Evolutionary conservation across 2,888 invertebrate species (phyloP).

Genomic region (Trichopria drosophilae): DNA sequence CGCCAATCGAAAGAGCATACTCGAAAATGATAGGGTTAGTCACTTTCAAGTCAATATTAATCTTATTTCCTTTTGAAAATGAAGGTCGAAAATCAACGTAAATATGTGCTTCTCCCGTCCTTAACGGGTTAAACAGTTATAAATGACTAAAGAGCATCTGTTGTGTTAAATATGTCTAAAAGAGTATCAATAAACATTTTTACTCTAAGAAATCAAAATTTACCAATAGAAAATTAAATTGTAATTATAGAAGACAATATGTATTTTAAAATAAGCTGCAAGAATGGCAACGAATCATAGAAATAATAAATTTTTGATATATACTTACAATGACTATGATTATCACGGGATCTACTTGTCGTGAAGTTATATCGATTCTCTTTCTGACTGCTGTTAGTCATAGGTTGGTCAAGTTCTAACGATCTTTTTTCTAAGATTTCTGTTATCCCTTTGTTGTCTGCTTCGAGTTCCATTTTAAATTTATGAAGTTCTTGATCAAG

Average conservation of each 20-base stretch:
- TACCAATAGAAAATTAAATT: constrained; percentile 11
- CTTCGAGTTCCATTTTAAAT: constrained; percentile 98
- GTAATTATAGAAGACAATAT: background rate
- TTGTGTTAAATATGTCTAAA: too few species aligned
- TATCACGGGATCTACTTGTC: constrained; percentile 54
- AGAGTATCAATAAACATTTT: too few species aligned
- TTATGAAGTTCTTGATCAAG: constrained; percentile 90
- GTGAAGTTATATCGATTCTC: constrained; percentile 73
- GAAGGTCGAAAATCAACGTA: too few species aligned
- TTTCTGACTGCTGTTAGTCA: constrained; percentile 73
- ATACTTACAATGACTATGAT: constrained; percentile 55
- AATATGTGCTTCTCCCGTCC: too few species aligned
- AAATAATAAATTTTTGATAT: constrained; percentile 11
- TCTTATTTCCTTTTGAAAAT: too few species aligned
- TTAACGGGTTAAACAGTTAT: too few species aligned
- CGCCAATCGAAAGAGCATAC: too few species aligned
- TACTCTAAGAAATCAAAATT: too few species aligned
- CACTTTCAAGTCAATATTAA: too few species aligned
- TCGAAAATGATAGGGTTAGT: too few species aligned
- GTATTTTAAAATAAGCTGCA: background rate
- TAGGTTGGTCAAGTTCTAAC: constrained; percentile 79
- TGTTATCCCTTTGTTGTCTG: constrained; percentile 97
- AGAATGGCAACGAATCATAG: background rate
- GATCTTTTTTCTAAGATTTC: constrained; percentile 93
- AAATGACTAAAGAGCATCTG: too few species aligned